Percentiles rank a stretch among this genome's conserved stretches.
Evolutionary conservation across 2,888 invertebrate genomes (phyloP).

Genomic region (Aspidapion aeneum): DNA sequence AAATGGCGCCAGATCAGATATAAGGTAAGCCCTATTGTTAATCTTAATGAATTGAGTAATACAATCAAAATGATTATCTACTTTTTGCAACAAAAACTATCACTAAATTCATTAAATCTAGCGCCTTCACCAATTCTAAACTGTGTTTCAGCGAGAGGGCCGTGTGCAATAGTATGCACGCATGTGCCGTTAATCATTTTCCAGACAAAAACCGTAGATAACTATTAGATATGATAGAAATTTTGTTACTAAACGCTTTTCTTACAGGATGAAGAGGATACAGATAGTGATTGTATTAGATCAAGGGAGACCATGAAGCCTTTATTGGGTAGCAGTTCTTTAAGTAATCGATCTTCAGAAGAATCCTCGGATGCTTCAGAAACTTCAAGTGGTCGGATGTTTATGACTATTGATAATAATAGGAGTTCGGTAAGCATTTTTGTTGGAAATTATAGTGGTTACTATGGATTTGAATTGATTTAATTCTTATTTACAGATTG

Average conservation of each 20-base stretch:
- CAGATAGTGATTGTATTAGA: slow-evolving; percentile 35
- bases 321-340: slow-evolving; percentile 34
- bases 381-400: slow-evolving; percentile 43
- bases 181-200: too few species aligned
- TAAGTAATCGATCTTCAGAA: slow-evolving; percentile 45
- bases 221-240: too few species aligned
- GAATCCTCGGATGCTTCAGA: slow-evolving; percentile 50
- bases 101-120: too few species aligned
- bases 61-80: too few species aligned
- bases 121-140: too few species aligned
- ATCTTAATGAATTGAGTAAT: slow-evolving; percentile 1
- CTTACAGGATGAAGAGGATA: slow-evolving; percentile 34
- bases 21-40: slow-evolving; percentile 26
- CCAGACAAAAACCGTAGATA: too few species aligned
- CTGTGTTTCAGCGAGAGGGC: too few species aligned
- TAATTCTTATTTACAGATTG: slow-evolving; percentile 11
- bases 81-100: too few species aligned
- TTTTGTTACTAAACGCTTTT: too few species aligned
- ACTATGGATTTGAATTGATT: too few species aligned
- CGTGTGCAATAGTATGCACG: too few species aligned
- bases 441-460: too few species aligned
- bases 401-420: slow-evolving; percentile 44
- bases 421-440: slow-evolving; percentile 21
- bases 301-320: slow-evolving; percentile 36
- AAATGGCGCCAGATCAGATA: slow-evolving; percentile 44